phyloP scores from a whole-genome alignment of 2,113 vertebrate species.

The Apteryx mantelli region DNA sequence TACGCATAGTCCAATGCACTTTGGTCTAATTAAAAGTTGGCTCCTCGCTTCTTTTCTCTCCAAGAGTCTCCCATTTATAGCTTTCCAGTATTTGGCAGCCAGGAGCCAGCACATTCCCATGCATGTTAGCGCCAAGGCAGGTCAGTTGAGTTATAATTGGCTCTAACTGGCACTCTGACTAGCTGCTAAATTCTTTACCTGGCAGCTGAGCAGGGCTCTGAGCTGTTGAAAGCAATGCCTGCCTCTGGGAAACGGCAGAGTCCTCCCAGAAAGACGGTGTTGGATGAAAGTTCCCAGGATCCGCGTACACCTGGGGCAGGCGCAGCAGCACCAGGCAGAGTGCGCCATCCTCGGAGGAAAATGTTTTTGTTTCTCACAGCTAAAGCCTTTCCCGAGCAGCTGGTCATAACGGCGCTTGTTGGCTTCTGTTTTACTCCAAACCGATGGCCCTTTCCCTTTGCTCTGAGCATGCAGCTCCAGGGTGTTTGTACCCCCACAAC shows the following conservation, averaged over 20 bases:
- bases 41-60: not conserved
- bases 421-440: not conserved
- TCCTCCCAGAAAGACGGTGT: accelerated
- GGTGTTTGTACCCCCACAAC: not conserved
- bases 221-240: not conserved
- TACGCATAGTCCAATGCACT: not conserved
- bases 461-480: accelerated
- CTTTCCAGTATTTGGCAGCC: slow-evolving; percentile 47
- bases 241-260: not conserved
- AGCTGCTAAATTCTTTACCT: not conserved
- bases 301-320: not conserved
- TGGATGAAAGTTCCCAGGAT: not conserved
- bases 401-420: accelerated
- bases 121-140: not conserved
- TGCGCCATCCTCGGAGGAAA: not conserved
- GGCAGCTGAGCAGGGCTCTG: not conserved
- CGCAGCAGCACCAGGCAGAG: accelerated
- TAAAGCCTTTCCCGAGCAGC: not conserved
- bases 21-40: slow-evolving; percentile 50
- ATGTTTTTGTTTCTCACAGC: accelerated
- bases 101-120: not conserved
- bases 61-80: slow-evolving; percentile 64
- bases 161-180: not conserved
- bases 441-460: not conserved
- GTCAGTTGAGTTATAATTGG: slow-evolving; percentile 1